Base-by-base conservation (phyloP, 2,113 vertebrate species). In the Mesembrinibis cayennensis region DNA sequence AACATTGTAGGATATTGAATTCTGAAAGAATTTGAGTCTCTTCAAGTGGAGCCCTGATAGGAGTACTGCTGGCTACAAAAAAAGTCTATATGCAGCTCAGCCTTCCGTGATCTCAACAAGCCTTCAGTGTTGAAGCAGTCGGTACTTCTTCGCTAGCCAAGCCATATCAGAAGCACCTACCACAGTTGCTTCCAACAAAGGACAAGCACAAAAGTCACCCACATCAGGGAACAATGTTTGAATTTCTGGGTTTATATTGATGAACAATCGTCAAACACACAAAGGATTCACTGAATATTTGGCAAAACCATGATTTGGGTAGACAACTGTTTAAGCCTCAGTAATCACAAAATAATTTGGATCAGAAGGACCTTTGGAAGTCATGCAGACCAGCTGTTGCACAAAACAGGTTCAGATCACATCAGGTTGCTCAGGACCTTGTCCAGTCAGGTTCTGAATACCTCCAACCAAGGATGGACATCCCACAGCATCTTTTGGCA, bases 401-500 rank as follows among this genome's bases (percentile, higher is more conserved):
- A 19, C 47, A 40, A 34, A 82, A 49, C 13, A 45, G 55, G 38
- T 69, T 82, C 22, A 72, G 30, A 66, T n/a, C 45, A 26, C 8
- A 66, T 36, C 14, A 47, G 4, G 18, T 67, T 69, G 38, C 63
- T 49, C 30, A 82, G 49, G 42, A 69, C 38, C 13, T 25, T 25
- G 13, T 81, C 34, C 30, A 25, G 7, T 30, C 0, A 0, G 19
- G 30, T 65, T 70, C 52, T 44, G 49, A 74, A 44, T 27, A 26
- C 20, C 55, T 62, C 45, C 52, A 80, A 15, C 38, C 34, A 44
- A 59, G 26, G 30, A 59, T 13, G 71, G n/a, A 65, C 26, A 49
- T 15, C 14, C 14, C 53, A 47, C 30, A n/a, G 38, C 53, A 25
- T 44, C 52, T 69, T 67, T 32, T 67, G 53, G 49, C 44, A 55